Conservation (phyloP, 2,888 invertebrate genomes). For the Drosophila paranaensis region DNA sequence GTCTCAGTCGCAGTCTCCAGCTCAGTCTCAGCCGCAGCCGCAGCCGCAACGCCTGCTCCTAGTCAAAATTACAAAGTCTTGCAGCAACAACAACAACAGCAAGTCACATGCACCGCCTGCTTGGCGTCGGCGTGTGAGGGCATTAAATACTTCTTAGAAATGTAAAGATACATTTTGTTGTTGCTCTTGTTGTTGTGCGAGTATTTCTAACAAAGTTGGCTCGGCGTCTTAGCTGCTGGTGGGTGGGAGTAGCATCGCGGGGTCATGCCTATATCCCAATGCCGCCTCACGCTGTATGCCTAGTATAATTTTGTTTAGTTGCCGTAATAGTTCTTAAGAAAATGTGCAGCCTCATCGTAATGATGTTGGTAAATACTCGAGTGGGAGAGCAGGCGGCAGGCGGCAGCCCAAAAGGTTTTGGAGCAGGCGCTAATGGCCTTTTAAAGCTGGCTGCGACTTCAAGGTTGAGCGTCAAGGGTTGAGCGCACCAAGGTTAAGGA, state of each 20-base stretch:
- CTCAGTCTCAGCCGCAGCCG: not conserved
- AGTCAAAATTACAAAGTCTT: slow-evolving; percentile 64
- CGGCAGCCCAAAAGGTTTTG: slow-evolving; percentile 43
- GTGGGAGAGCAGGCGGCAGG: slow-evolving; percentile 23
- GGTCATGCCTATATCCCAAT: slow-evolving; percentile 14
- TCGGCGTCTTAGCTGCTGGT: slow-evolving; percentile 33
- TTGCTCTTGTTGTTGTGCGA: not conserved
- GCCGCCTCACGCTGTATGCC: slow-evolving; percentile 25
- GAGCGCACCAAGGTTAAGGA: slow-evolving; percentile 34
- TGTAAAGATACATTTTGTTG: slow-evolving; percentile 53
- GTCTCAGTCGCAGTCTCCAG: slow-evolving; percentile 10
- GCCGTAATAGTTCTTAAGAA: slow-evolving; percentile 73
- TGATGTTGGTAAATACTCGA: slow-evolving; percentile 71
- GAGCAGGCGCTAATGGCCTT: slow-evolving; percentile 66
- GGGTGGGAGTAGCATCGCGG: slow-evolving; percentile 45
- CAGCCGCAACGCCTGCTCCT: slow-evolving; percentile 1
- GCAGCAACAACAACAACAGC: slow-evolving; percentile 38
- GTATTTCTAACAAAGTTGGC: slow-evolving; percentile 43
- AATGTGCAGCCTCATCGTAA: slow-evolving; percentile 76
- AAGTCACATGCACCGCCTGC: slow-evolving; percentile 55
- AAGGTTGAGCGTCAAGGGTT: slow-evolving; percentile 50
- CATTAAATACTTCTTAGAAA: slow-evolving; percentile 80
- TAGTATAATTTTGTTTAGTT: slow-evolving; percentile 75
- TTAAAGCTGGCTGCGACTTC: slow-evolving; percentile 50
- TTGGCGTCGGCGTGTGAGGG: slow-evolving; percentile 67